Evolutionary conservation across 2,797 vertebrate species (phyloP).

Genomic region (Tympanoctomys barrerae): DNA sequence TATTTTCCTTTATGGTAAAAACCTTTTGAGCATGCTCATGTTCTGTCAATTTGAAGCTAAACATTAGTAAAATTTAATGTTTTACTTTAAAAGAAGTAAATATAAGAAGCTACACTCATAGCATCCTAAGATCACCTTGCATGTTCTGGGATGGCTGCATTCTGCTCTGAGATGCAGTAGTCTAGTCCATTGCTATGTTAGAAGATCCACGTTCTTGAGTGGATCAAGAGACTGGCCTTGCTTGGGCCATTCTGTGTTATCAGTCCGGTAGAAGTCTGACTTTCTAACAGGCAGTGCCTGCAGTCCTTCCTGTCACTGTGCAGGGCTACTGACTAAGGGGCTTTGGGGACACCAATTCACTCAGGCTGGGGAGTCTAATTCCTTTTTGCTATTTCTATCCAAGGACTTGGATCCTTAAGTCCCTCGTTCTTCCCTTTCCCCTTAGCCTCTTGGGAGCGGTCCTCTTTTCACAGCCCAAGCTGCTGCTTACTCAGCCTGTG

Average conservation of each 20-base stretch:
- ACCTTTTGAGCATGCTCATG: not conserved
- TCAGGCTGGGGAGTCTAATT: not conserved
- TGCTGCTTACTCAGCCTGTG: not conserved
- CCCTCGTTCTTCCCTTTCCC: not conserved
- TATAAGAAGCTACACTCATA: not conserved
- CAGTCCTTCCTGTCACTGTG: not conserved
- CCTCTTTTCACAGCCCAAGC: not conserved
- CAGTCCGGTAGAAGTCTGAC: not conserved
- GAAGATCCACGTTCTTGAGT: not conserved
- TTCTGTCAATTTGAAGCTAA: not conserved
- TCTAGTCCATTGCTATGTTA: not conserved
- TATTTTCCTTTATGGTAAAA: constrained; percentile 23
- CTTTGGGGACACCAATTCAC: too few species aligned
- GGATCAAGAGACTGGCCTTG: not conserved
- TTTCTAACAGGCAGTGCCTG: not conserved
- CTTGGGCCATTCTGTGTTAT: not conserved
- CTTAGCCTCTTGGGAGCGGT: not conserved
- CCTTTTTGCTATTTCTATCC: not conserved
- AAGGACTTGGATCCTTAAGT: not conserved
- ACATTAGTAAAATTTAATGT: not conserved
- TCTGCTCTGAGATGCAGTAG: not conserved
- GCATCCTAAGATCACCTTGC: not conserved
- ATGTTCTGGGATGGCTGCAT: not conserved
- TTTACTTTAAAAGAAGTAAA: not conserved
- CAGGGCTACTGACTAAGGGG: not conserved